phyloP scores from a whole-genome alignment of 2,888 invertebrate genomes.

The Podabrus alpinus region DNA sequence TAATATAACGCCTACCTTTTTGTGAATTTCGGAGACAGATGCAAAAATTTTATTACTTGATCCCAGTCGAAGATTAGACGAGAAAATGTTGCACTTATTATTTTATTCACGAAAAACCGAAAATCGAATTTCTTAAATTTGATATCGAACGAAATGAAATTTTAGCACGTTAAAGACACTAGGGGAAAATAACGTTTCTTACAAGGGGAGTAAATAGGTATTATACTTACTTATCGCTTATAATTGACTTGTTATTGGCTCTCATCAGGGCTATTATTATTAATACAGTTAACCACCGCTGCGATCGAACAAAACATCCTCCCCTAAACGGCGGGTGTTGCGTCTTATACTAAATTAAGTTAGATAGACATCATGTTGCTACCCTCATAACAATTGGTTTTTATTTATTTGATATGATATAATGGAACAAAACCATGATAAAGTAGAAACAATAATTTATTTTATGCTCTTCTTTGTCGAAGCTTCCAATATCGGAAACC shows the following conservation, averaged over 20 bases:
- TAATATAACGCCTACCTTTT: not conserved
- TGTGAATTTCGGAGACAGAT: conserved; percentile 12
- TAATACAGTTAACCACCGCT: conserved; percentile 39
- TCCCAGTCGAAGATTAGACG: not conserved
- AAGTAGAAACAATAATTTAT: not conserved
- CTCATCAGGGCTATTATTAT: conserved; percentile 40
- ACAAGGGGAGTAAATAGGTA: conserved; percentile 29
- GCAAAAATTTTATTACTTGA: conserved; percentile 9
- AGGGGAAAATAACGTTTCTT: conserved; percentile 31
- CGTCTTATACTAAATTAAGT: conserved; percentile 24
- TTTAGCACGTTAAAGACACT: conserved; percentile 22
- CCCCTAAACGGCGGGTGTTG: conserved; percentile 22
- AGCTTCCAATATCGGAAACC: not conserved
- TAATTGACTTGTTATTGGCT: conserved; percentile 43
- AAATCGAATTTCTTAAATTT: conserved; percentile 31
- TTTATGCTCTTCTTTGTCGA: not conserved
- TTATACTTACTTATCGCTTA: conserved; percentile 40
- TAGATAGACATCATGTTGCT: conserved; percentile 23
- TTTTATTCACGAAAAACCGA: conserved; percentile 7
- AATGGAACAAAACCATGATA: not conserved
- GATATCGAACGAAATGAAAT: conserved; percentile 31
- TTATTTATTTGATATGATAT: conserved; percentile 13
- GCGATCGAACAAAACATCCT: conserved; percentile 32
- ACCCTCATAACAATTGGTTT: conserved; percentile 17
- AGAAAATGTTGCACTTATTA: not conserved